phyloP scores from a whole-genome alignment of 2,888 invertebrate species.

The Drosophila mercatorum region DNA sequence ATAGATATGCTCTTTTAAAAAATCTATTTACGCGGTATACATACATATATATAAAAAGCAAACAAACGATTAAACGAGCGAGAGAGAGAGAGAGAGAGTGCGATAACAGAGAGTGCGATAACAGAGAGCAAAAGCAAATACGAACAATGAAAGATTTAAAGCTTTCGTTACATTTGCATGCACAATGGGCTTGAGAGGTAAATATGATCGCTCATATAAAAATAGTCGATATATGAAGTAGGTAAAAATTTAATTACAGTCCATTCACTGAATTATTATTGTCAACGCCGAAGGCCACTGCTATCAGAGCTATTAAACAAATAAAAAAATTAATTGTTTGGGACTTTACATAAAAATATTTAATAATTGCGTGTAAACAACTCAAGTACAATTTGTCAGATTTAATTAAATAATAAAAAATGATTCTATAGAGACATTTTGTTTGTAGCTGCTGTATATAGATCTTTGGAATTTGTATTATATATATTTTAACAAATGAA shows the following conservation, averaged over 20 bases:
- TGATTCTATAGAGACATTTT: not conserved
- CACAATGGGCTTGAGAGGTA: not conserved
- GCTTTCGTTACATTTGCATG: slow-evolving; percentile 1
- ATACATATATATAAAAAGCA: not conserved
- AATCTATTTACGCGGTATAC: not conserved
- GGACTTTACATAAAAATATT: too few relatives aligned
- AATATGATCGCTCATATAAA: not conserved
- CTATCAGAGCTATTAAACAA: not conserved
- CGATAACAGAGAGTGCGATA: slow-evolving; percentile 5
- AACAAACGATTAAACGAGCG: not conserved
- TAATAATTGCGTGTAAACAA: not conserved
- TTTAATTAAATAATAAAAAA: not conserved
- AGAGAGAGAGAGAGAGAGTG: not conserved
- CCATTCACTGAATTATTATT: not conserved
- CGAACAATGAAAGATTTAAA: not conserved
- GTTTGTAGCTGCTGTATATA: not conserved
- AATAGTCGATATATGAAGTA: not conserved
- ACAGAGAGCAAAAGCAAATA: slow-evolving; percentile 3
- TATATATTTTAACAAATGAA: not conserved
- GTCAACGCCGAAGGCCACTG: not conserved
- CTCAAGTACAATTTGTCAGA: not conserved
- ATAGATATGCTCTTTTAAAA: not conserved
- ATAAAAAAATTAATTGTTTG: not conserved
- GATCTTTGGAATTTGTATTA: not conserved
- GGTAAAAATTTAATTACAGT: not conserved